A percentile compares a stretch with the other conserved stretches of the same genome.
Evolutionary conservation across 1,140 invertebrate species (phyloP).

Genomic region (Neodiprion pinetum): DNA sequence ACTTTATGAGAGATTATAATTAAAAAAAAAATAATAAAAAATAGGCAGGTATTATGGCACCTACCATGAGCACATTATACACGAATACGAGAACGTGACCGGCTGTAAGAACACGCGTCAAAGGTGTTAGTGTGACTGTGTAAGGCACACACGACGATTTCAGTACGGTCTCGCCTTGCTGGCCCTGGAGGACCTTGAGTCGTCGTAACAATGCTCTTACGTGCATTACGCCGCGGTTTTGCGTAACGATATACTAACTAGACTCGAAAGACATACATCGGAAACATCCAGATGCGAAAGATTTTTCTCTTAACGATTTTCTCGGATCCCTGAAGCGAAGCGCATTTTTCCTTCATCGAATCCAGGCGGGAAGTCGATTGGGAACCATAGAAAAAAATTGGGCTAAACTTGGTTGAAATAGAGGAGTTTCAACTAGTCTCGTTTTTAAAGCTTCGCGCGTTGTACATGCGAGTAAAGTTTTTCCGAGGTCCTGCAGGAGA

Average conservation of each 20-base stretch:
- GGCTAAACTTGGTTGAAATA: no score
- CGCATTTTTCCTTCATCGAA: neutral
- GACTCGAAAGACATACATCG: conserved; percentile 1
- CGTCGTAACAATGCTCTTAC: neutral
- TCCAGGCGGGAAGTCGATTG: neutral
- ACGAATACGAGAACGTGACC: no score
- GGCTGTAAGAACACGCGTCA: no score
- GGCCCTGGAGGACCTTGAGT: conserved; percentile 6
- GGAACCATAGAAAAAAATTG: no score
- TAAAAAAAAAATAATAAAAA: no score
- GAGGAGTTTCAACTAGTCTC: no score
- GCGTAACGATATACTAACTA: neutral
- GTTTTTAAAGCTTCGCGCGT: no score
- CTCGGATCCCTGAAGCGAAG: conserved; percentile 17
- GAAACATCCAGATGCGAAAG: conserved; percentile 24
- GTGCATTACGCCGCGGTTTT: neutral
- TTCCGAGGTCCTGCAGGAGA: conserved; percentile 20
- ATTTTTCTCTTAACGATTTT: conserved; percentile 24
- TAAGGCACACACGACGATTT: no score
- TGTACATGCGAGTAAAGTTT: neutral
- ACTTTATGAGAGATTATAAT: no score
- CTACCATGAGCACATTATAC: no score
- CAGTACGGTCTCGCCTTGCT: neutral
- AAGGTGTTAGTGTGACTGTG: no score
- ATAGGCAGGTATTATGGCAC: no score